A percentile compares a stretch with the other conserved stretches of the same genome.
phyloP scores from a whole-genome alignment of 2,888 invertebrate genomes.

The Actias luna region DNA sequence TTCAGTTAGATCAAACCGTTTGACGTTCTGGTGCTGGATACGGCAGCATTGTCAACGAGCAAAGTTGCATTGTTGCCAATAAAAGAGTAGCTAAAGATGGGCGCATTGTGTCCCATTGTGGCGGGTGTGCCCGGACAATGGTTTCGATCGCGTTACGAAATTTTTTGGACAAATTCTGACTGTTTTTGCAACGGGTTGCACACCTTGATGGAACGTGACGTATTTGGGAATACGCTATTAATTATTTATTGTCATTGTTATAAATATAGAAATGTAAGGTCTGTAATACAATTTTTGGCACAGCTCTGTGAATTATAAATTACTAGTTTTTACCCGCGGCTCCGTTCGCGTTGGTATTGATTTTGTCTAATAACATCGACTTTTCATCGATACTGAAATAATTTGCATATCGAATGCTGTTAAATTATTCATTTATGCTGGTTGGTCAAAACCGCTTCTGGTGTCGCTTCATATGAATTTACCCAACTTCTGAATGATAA shows the following conservation, averaged over 20 bases:
- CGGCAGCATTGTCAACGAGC: conserved; percentile 61
- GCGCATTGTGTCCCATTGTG: conserved; percentile 68
- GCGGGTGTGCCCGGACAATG: conserved; percentile 77
- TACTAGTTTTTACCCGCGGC: no score
- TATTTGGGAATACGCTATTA: conserved; percentile 28
- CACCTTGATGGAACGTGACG: conserved; percentile 69
- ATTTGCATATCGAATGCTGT: no score
- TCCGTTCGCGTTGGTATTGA: no score
- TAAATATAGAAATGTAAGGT: no score
- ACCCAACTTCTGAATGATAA: no score
- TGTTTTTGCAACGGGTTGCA: conserved; percentile 80
- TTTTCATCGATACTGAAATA: no score
- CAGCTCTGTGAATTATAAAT: no score
- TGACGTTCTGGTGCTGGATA: conserved; percentile 28
- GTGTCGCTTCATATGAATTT: no score
- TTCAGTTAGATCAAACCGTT: background rate
- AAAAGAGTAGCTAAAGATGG: conserved; percentile 80
- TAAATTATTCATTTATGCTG: no score
- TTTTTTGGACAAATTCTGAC: conserved; percentile 77
- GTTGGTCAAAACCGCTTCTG: no score
- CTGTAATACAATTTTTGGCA: no score
- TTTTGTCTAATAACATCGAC: no score
- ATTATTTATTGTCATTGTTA: background rate
- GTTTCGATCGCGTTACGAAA: conserved; percentile 68
- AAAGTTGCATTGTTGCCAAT: conserved; percentile 74